These are phyloP conservation scores for Schizotus pectinicornis DNA, from an alignment of 2,888 invertebrate genomes.

Conservation along the genomic window DNA sequence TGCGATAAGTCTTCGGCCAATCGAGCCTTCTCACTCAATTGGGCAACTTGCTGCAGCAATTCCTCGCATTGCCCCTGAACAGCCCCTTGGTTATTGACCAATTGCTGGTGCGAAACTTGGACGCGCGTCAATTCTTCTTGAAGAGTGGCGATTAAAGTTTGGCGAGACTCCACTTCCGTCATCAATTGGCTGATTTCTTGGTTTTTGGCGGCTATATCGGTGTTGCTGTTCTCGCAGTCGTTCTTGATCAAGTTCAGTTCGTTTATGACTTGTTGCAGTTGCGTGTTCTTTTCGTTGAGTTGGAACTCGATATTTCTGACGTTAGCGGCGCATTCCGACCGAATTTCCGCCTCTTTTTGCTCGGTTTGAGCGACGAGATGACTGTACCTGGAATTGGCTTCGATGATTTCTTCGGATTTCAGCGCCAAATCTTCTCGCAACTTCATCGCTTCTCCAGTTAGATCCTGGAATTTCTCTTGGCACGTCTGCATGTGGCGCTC, in stretches of 20 bases:
- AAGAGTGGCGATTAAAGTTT: constrained; percentile 47
- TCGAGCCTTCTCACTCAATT: constrained; percentile 33
- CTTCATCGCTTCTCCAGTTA: constrained; percentile 22
- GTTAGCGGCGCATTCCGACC: constrained; percentile 59
- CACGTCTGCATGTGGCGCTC: constrained; percentile 21
- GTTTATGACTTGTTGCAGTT: constrained; percentile 35
- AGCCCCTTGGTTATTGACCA: constrained; percentile 15
- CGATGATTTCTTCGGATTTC: constrained; percentile 25
- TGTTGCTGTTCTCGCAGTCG: constrained; percentile 37
- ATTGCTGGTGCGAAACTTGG: constrained; percentile 27
- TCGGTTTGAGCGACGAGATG: constrained; percentile 35
- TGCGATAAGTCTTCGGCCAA: constrained; percentile 28
- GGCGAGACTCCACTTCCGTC: constrained; percentile 42
- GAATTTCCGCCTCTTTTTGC: not conserved
- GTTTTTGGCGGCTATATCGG: constrained; percentile 45
- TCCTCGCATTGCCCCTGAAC: constrained; percentile 30
- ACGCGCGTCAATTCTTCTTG: constrained; percentile 53
- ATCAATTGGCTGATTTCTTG: constrained; percentile 36
- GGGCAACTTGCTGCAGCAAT: constrained; percentile 28
- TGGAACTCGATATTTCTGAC: constrained; percentile 49
- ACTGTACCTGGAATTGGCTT: constrained; percentile 51
- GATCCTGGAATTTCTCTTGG: constrained; percentile 19
- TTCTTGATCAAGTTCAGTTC: constrained; percentile 48
- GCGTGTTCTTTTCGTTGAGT: constrained; percentile 35
- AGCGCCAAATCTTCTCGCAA: constrained; percentile 25